These are phyloP conservation scores for Meteorus cinctellus DNA, from an alignment of 2,888 invertebrate genomes.

Conservation along the genomic window DNA sequence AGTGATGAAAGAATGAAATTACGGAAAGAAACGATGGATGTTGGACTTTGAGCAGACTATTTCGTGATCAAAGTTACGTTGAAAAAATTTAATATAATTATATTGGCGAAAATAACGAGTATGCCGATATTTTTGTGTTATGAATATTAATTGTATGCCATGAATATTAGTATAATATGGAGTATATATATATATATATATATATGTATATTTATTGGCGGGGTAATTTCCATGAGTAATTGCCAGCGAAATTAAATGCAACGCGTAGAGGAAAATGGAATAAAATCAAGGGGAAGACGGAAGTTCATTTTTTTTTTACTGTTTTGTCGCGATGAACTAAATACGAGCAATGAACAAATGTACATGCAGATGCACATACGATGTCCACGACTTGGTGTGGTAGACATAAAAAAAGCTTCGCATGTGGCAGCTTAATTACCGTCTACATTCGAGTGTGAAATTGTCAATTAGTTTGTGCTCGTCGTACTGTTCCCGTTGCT, in stretches of 20 bases:
- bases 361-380: neutral
- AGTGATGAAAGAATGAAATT: neutral
- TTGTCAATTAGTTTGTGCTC: slow-evolving; percentile 59
- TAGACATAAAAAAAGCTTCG: slow-evolving; percentile 41
- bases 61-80: slow-evolving; percentile 11
- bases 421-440: slow-evolving; percentile 63
- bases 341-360: neutral
- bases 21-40: neutral
- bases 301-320: neutral
- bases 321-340: neutral
- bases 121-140: neutral
- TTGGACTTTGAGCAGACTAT: neutral
- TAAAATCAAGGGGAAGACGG: neutral
- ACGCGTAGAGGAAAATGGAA: neutral
- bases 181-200: too few species aligned
- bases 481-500: neutral
- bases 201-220: neutral
- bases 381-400: slow-evolving; percentile 21
- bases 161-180: neutral
- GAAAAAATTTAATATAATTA: slow-evolving; percentile 1
- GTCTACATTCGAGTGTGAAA: slow-evolving; percentile 60
- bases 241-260: neutral
- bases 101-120: neutral
- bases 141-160: neutral
- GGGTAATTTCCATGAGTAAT: neutral